A percentile compares a stretch with the other conserved stretches of the same genome.
Evolutionary conservation across 2,797 vertebrate genomes (phyloP).

Genomic region (Mastacembelus armatus): DNA sequence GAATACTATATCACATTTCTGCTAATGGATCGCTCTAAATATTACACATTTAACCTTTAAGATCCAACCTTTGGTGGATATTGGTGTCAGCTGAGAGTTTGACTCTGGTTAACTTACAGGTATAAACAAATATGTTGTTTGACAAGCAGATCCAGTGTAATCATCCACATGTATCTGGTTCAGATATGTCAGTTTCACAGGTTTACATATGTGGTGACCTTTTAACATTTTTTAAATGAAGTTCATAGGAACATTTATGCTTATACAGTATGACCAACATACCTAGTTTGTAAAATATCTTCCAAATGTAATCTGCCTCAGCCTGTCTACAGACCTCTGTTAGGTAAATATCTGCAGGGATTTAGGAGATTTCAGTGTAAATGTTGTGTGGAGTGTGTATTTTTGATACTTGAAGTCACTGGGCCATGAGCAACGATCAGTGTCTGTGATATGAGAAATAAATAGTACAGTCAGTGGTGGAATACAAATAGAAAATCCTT

Average conservation of each 20-base stretch:
- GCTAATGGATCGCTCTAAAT: no score
- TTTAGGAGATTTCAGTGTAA: neutral
- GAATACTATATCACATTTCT: no score
- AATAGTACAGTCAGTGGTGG: neutral
- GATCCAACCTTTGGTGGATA: no score
- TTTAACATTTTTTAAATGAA: neutral
- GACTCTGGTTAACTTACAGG: constrained; percentile 26
- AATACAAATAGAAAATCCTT: no score
- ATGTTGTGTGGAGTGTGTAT: neutral
- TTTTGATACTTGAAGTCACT: constrained; percentile 3
- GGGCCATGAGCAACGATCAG: neutral
- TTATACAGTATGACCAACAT: neutral
- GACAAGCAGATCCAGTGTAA: constrained; percentile 3
- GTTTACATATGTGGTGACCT: neutral
- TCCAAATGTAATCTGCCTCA: no score
- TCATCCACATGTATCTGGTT: constrained; percentile 27
- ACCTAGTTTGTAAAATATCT: neutral
- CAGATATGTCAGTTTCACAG: neutral
- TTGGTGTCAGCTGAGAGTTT: constrained; percentile 3
- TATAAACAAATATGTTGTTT: constrained; percentile 16
- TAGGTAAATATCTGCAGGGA: constrained; percentile 10
- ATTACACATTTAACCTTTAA: no score
- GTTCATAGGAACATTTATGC: neutral
- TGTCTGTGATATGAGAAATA: neutral
- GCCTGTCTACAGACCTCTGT: neutral